These are phyloP conservation scores for Pipistrellus pipistrellus DNA, from an alignment of 2,797 vertebrate genomes.

Conservation along the genomic window DNA sequence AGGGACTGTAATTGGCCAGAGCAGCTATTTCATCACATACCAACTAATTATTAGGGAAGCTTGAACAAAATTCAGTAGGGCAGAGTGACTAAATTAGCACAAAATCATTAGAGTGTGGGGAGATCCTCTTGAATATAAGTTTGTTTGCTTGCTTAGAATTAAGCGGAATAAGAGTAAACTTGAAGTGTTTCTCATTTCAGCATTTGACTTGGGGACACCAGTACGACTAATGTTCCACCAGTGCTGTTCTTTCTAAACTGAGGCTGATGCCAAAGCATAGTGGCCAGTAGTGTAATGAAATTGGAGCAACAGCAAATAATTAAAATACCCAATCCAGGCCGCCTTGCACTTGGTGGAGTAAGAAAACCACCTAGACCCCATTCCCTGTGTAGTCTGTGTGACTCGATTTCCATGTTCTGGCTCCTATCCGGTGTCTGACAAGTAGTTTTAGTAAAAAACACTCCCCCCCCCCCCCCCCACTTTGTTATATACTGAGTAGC, in stretches of 20 bases:
- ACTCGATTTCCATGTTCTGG: neutral
- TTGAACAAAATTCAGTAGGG: neutral
- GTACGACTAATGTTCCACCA: neutral
- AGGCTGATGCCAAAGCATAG: neutral
- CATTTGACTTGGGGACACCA: neutral
- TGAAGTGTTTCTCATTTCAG: neutral
- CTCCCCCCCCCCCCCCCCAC: neutral
- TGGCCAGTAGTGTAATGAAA: neutral
- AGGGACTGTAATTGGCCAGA: slow-evolving; percentile 4
- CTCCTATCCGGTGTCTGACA: neutral
- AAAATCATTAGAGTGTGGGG: neutral
- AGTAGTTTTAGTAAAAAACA: neutral
- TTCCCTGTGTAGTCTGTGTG: neutral
- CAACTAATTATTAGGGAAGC: slow-evolving; percentile 35
- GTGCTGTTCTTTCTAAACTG: neutral
- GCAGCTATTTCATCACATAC: slow-evolving; percentile 16
- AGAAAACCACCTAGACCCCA: neutral
- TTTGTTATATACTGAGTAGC: neutral
- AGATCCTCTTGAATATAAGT: neutral
- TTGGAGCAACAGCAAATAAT: neutral
- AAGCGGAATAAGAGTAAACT: neutral
- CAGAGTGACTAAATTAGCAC: neutral
- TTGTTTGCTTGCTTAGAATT: neutral
- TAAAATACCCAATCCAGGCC: neutral
- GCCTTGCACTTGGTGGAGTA: neutral